Evolutionary conservation across 2,888 invertebrate genomes (phyloP).

Genomic region (Ceratothoa steindachneri): DNA sequence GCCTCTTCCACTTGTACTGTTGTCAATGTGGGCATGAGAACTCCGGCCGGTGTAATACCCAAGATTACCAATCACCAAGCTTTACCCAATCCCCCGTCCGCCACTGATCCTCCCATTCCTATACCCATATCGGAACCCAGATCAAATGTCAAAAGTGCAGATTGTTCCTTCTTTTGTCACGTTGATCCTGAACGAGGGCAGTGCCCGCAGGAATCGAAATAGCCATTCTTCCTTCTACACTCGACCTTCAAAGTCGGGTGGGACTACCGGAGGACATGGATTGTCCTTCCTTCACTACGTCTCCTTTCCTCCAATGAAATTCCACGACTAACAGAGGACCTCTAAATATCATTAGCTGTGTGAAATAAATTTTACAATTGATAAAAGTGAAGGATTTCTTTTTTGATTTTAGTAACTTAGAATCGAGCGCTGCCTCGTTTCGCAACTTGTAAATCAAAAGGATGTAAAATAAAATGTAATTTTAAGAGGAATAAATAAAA

Average conservation of each 20-base stretch:
- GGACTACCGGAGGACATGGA: not conserved
- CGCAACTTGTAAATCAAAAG: not conserved
- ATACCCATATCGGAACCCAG: too few species aligned
- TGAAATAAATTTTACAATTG: conserved; percentile 47
- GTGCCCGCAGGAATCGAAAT: conserved; percentile 14
- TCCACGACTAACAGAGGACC: too few species aligned
- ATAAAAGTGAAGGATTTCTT: conserved; percentile 45
- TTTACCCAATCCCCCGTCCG: too few species aligned
- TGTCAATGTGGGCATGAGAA: conserved; percentile 39
- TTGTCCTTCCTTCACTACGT: too few species aligned
- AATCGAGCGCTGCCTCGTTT: not conserved
- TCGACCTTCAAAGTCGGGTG: not conserved
- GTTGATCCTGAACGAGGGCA: too few species aligned
- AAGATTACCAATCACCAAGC: not conserved
- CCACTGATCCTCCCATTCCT: too few species aligned
- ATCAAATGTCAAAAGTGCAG: too few species aligned
- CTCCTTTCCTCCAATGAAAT: too few species aligned
- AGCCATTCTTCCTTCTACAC: not conserved
- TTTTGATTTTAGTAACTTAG: too few species aligned
- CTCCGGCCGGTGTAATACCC: not conserved
- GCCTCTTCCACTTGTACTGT: conserved; percentile 47
- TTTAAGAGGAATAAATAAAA: not conserved
- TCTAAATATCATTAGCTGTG: too few species aligned
- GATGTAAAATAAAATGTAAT: not conserved
- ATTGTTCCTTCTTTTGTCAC: too few species aligned